phyloP scores from a whole-genome alignment of 2,888 invertebrate genomes.

The Stegophylla sp. region DNA sequence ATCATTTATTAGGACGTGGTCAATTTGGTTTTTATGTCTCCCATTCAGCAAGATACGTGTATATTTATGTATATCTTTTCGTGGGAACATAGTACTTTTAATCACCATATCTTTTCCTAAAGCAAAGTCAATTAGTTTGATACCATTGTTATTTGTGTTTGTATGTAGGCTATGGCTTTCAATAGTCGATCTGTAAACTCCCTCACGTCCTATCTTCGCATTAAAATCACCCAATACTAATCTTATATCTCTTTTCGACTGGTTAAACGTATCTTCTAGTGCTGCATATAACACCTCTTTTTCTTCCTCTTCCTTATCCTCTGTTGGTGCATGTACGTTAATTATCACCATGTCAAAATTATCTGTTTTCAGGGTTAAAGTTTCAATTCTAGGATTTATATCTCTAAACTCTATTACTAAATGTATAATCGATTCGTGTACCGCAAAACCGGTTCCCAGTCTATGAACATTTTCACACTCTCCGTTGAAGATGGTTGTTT shows the following conservation, averaged over 20 bases:
- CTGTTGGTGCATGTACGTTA: constrained; percentile 8
- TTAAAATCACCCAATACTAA: constrained; percentile 22
- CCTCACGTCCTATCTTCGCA: constrained; percentile 17
- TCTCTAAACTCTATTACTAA: not conserved
- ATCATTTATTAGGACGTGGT: too few relatives aligned
- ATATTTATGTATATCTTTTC: too few relatives aligned
- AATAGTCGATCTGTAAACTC: constrained; percentile 1
- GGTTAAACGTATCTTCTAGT: constrained; percentile 20
- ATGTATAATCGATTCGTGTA: constrained; percentile 2
- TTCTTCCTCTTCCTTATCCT: not conserved
- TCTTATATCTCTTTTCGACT: constrained; percentile 6
- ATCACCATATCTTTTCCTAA: not conserved
- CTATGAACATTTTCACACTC: too few relatives aligned
- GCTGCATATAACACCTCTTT: not conserved
- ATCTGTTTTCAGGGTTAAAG: constrained; percentile 2
- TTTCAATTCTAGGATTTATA: constrained; percentile 6
- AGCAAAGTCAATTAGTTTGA: not conserved
- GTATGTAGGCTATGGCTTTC: not conserved
- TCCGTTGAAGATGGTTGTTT: too few relatives aligned
- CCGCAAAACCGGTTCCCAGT: not conserved
- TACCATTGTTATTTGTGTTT: not conserved
- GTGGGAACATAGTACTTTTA: not conserved
- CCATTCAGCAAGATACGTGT: too few relatives aligned
- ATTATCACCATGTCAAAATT: constrained; percentile 13
- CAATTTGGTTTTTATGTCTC: too few relatives aligned